Conservation (phyloP, 2,888 invertebrate species). For the Beris morrisii region DNA sequence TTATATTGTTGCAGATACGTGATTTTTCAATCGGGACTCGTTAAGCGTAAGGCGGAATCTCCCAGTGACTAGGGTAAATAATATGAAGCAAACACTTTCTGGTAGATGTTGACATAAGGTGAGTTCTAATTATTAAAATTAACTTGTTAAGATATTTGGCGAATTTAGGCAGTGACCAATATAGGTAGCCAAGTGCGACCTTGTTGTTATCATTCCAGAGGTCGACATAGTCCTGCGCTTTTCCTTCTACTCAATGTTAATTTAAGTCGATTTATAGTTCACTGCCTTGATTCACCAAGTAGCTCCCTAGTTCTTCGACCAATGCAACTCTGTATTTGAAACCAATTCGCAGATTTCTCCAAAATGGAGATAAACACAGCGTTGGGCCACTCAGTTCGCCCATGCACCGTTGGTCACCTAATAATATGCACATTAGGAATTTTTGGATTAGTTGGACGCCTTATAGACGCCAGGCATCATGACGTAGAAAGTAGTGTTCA, state of each 20-base stretch:
- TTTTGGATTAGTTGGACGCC: constrained; percentile 38
- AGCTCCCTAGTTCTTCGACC: too few relatives aligned
- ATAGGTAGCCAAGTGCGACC: not conserved
- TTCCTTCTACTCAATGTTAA: too few relatives aligned
- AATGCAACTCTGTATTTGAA: too few relatives aligned
- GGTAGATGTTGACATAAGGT: constrained; percentile 40
- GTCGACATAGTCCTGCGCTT: too few relatives aligned
- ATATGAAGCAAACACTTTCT: constrained; percentile 38
- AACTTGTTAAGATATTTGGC: not conserved
- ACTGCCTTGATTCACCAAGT: too few relatives aligned
- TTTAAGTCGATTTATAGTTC: too few relatives aligned
- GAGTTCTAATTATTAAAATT: constrained; percentile 1
- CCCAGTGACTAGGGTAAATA: constrained; percentile 19
- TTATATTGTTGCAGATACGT: too few relatives aligned
- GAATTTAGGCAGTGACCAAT: not conserved
- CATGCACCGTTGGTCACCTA: constrained; percentile 38
- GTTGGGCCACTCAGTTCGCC: constrained; percentile 38
- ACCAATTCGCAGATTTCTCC: constrained; percentile 37
- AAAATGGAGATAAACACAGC: constrained; percentile 40
- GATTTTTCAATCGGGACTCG: too few relatives aligned
- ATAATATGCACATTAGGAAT: constrained; percentile 39
- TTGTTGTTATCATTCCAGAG: not conserved
- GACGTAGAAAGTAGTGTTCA: constrained; percentile 33
- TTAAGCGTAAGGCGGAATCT: too few relatives aligned
- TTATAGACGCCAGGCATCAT: constrained; percentile 39